A percentile compares a stretch with the other conserved stretches of the same genome.
These are phyloP conservation scores for Hypena proboscidalis DNA, from an alignment of 2,888 invertebrate genomes.

Conservation along the genomic window DNA sequence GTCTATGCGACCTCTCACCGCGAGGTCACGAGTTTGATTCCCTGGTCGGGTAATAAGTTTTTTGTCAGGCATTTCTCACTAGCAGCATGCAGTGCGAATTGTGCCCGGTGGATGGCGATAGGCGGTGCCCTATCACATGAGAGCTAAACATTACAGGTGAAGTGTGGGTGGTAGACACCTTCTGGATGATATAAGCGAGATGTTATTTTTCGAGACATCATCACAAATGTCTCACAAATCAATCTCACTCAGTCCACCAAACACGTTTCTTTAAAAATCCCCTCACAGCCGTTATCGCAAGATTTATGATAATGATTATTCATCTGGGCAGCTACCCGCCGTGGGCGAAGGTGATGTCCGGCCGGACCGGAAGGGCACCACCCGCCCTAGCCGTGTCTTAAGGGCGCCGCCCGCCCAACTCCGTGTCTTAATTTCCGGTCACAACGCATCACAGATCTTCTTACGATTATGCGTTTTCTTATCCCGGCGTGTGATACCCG, in stretches of 20 bases:
- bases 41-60: too few relatives aligned
- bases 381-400: too few relatives aligned
- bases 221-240: neutral
- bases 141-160: too few relatives aligned
- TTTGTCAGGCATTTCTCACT: too few relatives aligned
- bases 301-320: constrained; percentile 64
- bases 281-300: constrained; percentile 33
- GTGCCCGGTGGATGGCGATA: too few relatives aligned
- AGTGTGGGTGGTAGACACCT: too few relatives aligned
- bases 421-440: constrained; percentile 82
- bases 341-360: constrained; percentile 76
- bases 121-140: too few relatives aligned
- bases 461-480: constrained; percentile 55
- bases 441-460: constrained; percentile 66
- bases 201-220: too few relatives aligned
- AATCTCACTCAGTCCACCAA: neutral
- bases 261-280: neutral
- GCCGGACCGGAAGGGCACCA: constrained; percentile 67
- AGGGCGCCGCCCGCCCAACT: constrained; percentile 51
- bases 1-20: too few relatives aligned
- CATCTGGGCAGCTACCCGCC: constrained; percentile 52
- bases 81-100: too few relatives aligned
- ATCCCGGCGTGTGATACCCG: constrained; percentile 36
- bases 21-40: too few relatives aligned
- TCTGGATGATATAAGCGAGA: too few relatives aligned